Conservation (phyloP, 2,113 vertebrate species). For the Suncus etruscus region DNA sequence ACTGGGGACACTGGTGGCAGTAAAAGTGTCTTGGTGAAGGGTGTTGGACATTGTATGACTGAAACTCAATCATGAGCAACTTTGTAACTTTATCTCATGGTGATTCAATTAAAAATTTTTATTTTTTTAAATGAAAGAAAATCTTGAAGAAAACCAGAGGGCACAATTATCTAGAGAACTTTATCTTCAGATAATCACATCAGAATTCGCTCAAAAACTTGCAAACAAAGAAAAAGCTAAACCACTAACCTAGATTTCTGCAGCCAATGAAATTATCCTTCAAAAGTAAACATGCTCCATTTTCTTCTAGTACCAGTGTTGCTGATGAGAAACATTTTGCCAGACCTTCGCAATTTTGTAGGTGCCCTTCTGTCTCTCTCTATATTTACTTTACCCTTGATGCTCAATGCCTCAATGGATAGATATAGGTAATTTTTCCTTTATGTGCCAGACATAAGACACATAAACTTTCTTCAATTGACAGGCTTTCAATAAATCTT, state of each 20-base stretch:
- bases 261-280: conserved; percentile 30
- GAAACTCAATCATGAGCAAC: no score
- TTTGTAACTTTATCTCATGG: no score
- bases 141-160: neutral
- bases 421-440: neutral
- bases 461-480: neutral
- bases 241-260: conserved; percentile 37
- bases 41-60: no score
- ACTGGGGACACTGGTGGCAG: no score
- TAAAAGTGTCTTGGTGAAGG: no score
- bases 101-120: no score
- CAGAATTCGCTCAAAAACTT: neutral
- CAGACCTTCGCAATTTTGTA: neutral
- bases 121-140: neutral
- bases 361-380: neutral
- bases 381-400: neutral
- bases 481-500: neutral
- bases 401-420: neutral
- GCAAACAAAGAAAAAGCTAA: neutral
- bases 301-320: neutral
- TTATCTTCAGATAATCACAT: neutral
- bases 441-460: neutral
- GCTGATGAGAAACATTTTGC: conserved; percentile 19
- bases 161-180: neutral
- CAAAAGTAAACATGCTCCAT: neutral